These are phyloP conservation scores for Tupaia tana DNA, from an alignment of 2,113 vertebrate species.

Conservation along the genomic window DNA sequence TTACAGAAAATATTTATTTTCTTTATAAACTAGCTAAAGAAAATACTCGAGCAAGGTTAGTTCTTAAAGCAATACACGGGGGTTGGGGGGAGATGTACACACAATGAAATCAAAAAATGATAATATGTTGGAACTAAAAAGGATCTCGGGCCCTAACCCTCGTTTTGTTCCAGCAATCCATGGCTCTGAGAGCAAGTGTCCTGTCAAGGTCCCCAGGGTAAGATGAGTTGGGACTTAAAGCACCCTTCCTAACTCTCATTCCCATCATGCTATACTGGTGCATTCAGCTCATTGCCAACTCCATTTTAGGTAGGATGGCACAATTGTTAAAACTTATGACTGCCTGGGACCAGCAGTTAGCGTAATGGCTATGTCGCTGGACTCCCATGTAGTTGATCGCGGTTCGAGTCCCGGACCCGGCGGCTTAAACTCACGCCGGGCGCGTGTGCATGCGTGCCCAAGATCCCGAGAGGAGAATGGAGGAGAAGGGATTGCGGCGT, in stretches of 20 bases:
- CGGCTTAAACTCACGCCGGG: no score
- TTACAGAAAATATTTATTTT: conserved; percentile 47
- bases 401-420: no score
- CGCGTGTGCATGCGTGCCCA: no score
- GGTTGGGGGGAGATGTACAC: not conserved
- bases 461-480: no score
- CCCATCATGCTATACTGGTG: fast-evolving
- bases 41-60: conserved; percentile 55
- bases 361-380: no score
- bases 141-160: not conserved
- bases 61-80: conserved; percentile 46
- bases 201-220: not conserved
- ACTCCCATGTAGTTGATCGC: no score
- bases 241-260: not conserved
- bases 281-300: fast-evolving
- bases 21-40: conserved; percentile 67
- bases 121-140: not conserved
- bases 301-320: fast-evolving
- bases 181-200: not conserved
- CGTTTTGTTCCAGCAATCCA: not conserved
- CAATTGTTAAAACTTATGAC: not conserved
- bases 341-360: no score
- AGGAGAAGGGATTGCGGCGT: no score
- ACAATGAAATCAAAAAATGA: conserved; percentile 36
- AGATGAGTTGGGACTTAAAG: not conserved